These are phyloP conservation scores for Myoxocephalus aenaeus DNA, from an alignment of 2,797 vertebrate species.

Conservation along the genomic window DNA sequence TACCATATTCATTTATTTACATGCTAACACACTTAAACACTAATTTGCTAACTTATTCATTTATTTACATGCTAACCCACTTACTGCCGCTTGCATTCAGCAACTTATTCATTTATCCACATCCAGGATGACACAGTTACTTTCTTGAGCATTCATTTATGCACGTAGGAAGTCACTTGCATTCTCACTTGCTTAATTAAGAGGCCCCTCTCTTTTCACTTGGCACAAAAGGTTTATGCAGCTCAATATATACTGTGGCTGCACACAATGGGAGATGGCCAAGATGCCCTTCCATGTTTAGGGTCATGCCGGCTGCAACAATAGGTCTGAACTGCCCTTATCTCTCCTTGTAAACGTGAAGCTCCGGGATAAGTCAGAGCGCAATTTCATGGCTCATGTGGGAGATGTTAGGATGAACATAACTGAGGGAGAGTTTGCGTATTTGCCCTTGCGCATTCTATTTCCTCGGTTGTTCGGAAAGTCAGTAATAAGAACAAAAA, in stretches of 20 bases:
- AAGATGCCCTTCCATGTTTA: slow-evolving; percentile 76
- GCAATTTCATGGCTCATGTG: slow-evolving; percentile 68
- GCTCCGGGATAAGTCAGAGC: slow-evolving; percentile 66
- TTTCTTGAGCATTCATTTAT: slow-evolving; percentile 79
- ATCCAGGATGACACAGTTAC: slow-evolving; percentile 79
- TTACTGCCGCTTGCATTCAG: slow-evolving; percentile 76
- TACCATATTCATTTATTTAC: slow-evolving; percentile 79
- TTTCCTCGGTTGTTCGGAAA: slow-evolving; percentile 50
- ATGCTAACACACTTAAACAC: slow-evolving; percentile 84
- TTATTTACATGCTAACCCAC: slow-evolving; percentile 87
- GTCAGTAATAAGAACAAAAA: slow-evolving; percentile 45
- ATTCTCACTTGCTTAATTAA: slow-evolving; percentile 77
- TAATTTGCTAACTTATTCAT: slow-evolving; percentile 83
- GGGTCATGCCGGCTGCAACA: slow-evolving; percentile 75
- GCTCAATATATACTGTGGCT: slow-evolving; percentile 62
- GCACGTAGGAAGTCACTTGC: slow-evolving; percentile 76
- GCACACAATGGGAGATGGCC: slow-evolving; percentile 74
- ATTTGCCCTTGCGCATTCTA: slow-evolving; percentile 57
- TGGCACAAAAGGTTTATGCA: slow-evolving; percentile 67
- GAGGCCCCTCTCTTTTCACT: slow-evolving; percentile 69
- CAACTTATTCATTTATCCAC: slow-evolving; percentile 82
- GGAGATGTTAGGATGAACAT: slow-evolving; percentile 62
- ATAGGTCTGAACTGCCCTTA: slow-evolving; percentile 76
- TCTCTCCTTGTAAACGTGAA: slow-evolving; percentile 78
- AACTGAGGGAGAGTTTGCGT: slow-evolving; percentile 48